These are phyloP conservation scores for Marmota monax DNA, from an alignment of 2,113 vertebrate species.

Conservation along the genomic window DNA sequence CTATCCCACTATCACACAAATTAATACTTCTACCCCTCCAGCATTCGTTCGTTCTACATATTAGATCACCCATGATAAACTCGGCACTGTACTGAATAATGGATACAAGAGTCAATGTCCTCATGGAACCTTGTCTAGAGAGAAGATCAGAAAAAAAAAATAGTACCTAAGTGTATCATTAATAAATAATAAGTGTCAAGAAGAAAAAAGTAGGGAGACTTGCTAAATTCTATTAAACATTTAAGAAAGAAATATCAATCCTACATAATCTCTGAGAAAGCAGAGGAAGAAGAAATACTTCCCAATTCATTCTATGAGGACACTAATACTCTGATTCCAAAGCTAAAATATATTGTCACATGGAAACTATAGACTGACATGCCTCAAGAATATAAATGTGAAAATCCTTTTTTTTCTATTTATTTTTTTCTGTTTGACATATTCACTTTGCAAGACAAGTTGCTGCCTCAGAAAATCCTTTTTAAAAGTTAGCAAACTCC, in stretches of 20 bases:
- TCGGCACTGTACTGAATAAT: background rate
- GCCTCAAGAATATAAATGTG: background rate
- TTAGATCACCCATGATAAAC: background rate
- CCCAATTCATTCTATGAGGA: background rate
- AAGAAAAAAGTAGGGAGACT: background rate
- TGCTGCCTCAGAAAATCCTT: background rate
- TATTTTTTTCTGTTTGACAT: too few species aligned
- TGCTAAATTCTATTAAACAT: background rate
- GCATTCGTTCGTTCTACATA: background rate
- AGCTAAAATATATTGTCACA: too few species aligned
- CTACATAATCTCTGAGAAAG: background rate
- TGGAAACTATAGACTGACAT: background rate
- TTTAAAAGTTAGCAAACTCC: background rate
- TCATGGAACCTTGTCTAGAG: background rate
- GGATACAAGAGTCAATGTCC: background rate
- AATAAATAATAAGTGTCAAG: background rate
- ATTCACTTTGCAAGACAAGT: too few species aligned
- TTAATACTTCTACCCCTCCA: background rate
- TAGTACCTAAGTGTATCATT: background rate
- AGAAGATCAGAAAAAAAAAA: constrained; percentile 12
- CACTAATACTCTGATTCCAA: background rate
- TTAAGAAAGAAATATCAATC: background rate
- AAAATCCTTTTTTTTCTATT: background rate
- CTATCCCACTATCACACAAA: background rate
- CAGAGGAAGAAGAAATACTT: background rate